These are phyloP conservation scores for Endotricha flammealis DNA, from an alignment of 2,888 invertebrate genomes.

Conservation along the genomic window DNA sequence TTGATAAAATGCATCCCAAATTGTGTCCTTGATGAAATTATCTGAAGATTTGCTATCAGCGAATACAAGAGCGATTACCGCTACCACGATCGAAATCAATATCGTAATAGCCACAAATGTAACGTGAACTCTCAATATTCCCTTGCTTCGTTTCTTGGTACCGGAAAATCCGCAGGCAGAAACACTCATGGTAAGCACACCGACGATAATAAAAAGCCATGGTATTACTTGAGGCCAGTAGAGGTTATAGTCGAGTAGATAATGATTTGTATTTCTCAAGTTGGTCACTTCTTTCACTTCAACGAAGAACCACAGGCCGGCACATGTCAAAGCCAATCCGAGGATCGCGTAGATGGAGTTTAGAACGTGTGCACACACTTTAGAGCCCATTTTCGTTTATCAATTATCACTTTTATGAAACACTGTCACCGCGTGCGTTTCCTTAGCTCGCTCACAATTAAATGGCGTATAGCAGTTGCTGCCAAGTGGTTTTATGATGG, in stretches of 20 bases:
- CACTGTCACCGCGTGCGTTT: slow-evolving; percentile 17
- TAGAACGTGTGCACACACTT: slow-evolving; percentile 31
- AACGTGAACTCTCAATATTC: slow-evolving; percentile 42
- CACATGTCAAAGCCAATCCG: slow-evolving; percentile 32
- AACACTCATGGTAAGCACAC: slow-evolving; percentile 46
- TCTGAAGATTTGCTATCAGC: slow-evolving; percentile 53
- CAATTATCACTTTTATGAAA: slow-evolving; percentile 29
- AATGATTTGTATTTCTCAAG: slow-evolving; percentile 50
- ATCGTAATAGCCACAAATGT: slow-evolving; percentile 40
- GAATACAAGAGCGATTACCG: slow-evolving; percentile 50
- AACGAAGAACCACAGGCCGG: slow-evolving; percentile 44
- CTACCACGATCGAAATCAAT: slow-evolving; percentile 37
- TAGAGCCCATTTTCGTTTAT: slow-evolving; percentile 24
- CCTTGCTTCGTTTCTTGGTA: slow-evolving; percentile 42
- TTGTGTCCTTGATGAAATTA: slow-evolving; percentile 56
- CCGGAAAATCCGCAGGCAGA: slow-evolving; percentile 55
- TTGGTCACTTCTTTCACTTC: slow-evolving; percentile 39
- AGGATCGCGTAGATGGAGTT: slow-evolving; percentile 34
- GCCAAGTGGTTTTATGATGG: slow-evolving; percentile 10
- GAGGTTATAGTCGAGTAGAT: slow-evolving; percentile 60
- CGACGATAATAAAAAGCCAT: slow-evolving; percentile 59
- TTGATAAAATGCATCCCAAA: slow-evolving; percentile 61
- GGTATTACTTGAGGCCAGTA: slow-evolving; percentile 69
- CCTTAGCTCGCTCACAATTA: slow-evolving; percentile 26
- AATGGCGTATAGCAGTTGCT: slow-evolving; percentile 34